Evolutionary conservation across 2,797 vertebrate species (phyloP).

Genomic region (Coluber constrictor): DNA sequence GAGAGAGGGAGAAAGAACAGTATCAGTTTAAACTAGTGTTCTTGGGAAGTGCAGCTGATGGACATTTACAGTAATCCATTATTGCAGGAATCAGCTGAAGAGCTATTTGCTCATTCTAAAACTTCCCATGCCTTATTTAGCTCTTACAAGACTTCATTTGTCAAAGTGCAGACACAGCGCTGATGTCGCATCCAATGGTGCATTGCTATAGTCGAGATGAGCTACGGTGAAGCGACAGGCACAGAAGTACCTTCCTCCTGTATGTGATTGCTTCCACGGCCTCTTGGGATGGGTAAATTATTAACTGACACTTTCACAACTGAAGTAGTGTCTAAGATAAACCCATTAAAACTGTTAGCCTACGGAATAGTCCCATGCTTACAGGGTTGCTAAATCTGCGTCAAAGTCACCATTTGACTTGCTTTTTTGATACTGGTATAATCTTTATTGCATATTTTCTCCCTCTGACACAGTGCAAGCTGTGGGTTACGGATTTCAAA

Average conservation of each 20-base stretch:
- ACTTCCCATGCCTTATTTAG: slow-evolving; percentile 63
- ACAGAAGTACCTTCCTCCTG: slow-evolving; percentile 40
- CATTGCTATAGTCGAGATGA: slow-evolving; percentile 50
- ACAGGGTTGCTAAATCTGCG: slow-evolving; percentile 76
- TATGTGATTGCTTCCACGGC: slow-evolving; percentile 62
- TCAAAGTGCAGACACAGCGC: slow-evolving; percentile 63
- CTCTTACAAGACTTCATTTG: slow-evolving; percentile 73
- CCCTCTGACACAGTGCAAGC: neutral
- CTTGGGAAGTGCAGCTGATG: slow-evolving; percentile 47
- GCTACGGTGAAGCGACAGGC: slow-evolving; percentile 51
- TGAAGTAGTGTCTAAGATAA: slow-evolving; percentile 79
- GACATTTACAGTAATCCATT: slow-evolving; percentile 60
- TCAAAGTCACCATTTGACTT: slow-evolving; percentile 75
- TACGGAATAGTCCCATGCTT: slow-evolving; percentile 76
- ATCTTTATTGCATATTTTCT: slow-evolving; percentile 40
- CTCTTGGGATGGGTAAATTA: slow-evolving; percentile 79
- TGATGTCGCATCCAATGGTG: slow-evolving; percentile 57
- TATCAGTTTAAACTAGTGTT: slow-evolving; percentile 30
- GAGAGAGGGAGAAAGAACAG: neutral
- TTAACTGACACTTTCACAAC: slow-evolving; percentile 75
- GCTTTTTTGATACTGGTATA: slow-evolving; percentile 48
- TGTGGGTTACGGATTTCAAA: slow-evolving; percentile 47
- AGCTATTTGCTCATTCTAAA: slow-evolving; percentile 59
- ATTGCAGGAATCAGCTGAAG: slow-evolving; percentile 58
- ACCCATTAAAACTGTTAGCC: slow-evolving; percentile 85